These are phyloP conservation scores for Synergus japonicus DNA, from an alignment of 2,888 invertebrate genomes.

Conservation along the genomic window DNA sequence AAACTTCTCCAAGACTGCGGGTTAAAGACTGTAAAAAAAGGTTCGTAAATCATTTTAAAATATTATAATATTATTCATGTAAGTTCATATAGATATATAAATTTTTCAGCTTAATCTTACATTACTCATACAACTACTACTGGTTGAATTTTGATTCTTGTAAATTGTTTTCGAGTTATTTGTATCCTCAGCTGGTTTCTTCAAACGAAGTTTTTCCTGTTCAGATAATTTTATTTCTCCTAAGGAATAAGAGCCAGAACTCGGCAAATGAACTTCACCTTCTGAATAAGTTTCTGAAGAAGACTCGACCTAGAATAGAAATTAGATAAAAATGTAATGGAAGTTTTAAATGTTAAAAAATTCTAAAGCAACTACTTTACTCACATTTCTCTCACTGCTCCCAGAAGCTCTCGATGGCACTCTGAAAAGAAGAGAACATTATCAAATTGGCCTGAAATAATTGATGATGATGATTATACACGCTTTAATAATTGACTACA, in stretches of 20 bases:
- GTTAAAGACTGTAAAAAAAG: neutral
- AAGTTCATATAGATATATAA: neutral
- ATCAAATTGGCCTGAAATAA: neutral
- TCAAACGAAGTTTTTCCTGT: neutral
- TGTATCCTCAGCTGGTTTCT: neutral
- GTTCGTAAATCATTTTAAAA: neutral
- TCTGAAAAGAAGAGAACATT: neutral
- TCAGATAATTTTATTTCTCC: constrained; percentile 46
- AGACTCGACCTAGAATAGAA: constrained; percentile 28
- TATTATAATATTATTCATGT: neutral
- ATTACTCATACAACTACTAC: neutral
- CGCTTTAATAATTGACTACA: neutral
- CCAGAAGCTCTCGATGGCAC: neutral
- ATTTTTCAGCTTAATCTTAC: neutral
- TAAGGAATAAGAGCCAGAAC: constrained; percentile 44
- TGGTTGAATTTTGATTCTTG: constrained; percentile 25
- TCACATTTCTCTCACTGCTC: constrained; percentile 8
- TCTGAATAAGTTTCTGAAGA: constrained; percentile 46
- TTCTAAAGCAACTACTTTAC: neutral
- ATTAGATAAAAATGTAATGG: neutral
- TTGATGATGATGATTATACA: neutral
- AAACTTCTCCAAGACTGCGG: neutral
- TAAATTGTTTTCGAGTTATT: neutral
- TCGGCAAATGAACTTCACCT: constrained; percentile 45
- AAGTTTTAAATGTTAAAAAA: neutral